Base-by-base conservation (phyloP, 2,888 invertebrate genomes). In the Podabrus alpinus region DNA sequence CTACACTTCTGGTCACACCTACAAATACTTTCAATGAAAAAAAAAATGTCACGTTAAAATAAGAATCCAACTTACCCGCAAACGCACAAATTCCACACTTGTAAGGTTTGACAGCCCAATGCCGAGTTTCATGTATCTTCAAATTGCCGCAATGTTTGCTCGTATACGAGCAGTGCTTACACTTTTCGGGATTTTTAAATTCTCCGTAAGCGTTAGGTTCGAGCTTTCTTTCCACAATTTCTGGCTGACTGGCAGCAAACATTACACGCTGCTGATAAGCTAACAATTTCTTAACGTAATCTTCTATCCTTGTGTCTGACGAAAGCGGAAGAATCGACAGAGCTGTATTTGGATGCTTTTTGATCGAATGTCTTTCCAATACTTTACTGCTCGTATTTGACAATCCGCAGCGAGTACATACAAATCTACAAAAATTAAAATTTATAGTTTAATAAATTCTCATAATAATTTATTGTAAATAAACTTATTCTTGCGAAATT, bases 331-430 rank as follows among this genome's bases (percentile, higher is more conserved):
- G 85, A 0, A 87, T 84, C 0, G 88, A 86, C n/a, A 87, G 85
- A 1, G 83, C 79, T 64, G 82, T 84, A 15, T 84, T 83, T 3
- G 75, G 77, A 80, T 92, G 92, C 67, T 89, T 89, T 1, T 87
- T 87, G 10, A 80, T 78, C 76, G 90, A 89, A 81, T 93, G 93
- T 1, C 89, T 89, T 19, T 87, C 84, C 16, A 92, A 89, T 88
- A 2, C 85, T 87, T 76, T 88, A 89, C 80, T 90, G 91, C 78
- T 91, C 90, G 0, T 90, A 90, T 77, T 89, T 89, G 45, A 45
- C 81, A 90, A 91, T 0, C 89, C 87, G 81, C 93, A 93, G 1
- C 88, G 83, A 15, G 87, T 88, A 81, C 93, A 93, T 15, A 88
- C 88, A 89, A 90, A 92, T 79, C 92, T 92, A 83, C 59, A 84